Base-by-base conservation (phyloP, 1,140 invertebrate genomes). In the Camponotus vicinus region DNA sequence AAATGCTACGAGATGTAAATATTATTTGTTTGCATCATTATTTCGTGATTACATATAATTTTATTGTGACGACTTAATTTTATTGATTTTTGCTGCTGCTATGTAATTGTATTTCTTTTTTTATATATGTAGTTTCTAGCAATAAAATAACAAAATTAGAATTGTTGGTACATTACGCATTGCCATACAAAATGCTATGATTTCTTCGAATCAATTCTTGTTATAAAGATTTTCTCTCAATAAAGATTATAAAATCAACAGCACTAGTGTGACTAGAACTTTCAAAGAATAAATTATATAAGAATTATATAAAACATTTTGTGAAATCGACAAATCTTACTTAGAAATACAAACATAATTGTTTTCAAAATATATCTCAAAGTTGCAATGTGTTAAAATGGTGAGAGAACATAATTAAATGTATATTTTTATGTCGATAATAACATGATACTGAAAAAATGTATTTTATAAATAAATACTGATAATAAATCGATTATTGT, bases 251-350 rank as follows among this genome's bases (percentile, higher is more conserved):
- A 27, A 71, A 82, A 64, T 82, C 34, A 57, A 37, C 52, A 66
- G 40, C 52, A 34, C 32, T 73, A 73, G 34, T n/a, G n/a, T 85
- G 82, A 87, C 80, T 85, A 85, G 71, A 85, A 37, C 55, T 87
- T 84, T 59, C 1, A 34, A 11, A 18, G 15, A 37, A 77, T 45
- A 37, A 79, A 32, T 59, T 76, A 40, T 27, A 27, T 27, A 1
- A 27, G 27, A 27, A 27, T 59, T 59, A 27, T 52, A 63, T 55
- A 67, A 67, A 67, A 55, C 49, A 79, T 52, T 52, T 79, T 34
- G 11, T 34, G 9, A 45, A 77, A 64, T 18, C 2, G 40, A 63
- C 27, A 66, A 11, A 34, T 21, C 6, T 7, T 15, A 78, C 34
- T 32, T 34, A 11, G 15, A 85, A 63, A 52, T 52, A 70, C 11